Evolutionary conservation across 2,888 invertebrate species (phyloP), one percentile per base, ranked within the genome.

Genomic region (Rhorus exstirpatorius): DNA sequence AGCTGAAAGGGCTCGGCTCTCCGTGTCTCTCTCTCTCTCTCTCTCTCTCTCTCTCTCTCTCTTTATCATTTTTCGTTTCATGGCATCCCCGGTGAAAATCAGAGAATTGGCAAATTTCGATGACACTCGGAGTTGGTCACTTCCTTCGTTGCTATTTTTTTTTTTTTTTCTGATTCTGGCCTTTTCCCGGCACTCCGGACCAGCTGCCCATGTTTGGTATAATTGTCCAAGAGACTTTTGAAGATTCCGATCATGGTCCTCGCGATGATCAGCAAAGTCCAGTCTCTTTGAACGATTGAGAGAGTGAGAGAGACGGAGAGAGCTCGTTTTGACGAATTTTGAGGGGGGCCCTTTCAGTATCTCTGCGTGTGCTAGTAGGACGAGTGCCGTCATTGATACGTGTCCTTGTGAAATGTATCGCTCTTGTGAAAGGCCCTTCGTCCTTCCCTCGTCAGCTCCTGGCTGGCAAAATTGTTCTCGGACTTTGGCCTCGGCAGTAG

Each of bases 401-500:
- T 93, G 90, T 95, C 95, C 94, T 96, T 96, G 93, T 96, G 95
- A 94, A 96, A 96, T 89, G 96, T 96, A 94, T 96, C 96, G 92
- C 96, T 96, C 94, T 96, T 96, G 94, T 96, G 96, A 94, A 96
- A 96, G 91, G 95, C 90, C 76, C 92, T 91, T 72, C 93, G 92
- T 46, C 93, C 92, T 86, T 92, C 93, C 77, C 92, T 93, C 89
- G 94, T 94, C 89, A 94, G 93, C 89, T 94, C 94, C 89, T 94
- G 93, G 87, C 95, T 94, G 51, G 96, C 94, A 93, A 97, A 97
- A 93, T 97, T 97, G 94, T 96, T 96, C 93, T 97, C 97, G 83
- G 97, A 97, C 93, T 97, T 97, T 89, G 97, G 97, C 88, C 97
- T 94, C 24, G 97, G 97, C 87, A 96, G 94, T 77, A 95, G 93